Conservation (phyloP, 1,140 invertebrate species). For the Drosophila albomicans region DNA sequence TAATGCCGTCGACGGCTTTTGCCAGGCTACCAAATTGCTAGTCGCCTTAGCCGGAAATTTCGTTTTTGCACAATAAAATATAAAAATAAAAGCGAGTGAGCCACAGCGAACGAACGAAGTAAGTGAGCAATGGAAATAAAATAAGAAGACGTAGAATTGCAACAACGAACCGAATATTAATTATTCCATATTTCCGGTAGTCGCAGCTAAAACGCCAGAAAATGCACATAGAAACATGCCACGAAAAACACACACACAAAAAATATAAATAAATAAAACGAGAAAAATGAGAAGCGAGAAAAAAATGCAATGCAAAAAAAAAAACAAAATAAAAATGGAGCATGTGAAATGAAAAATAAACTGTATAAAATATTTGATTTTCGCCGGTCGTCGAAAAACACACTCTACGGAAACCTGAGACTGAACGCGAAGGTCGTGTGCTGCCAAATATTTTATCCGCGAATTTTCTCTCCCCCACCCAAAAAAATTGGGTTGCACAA, state of each 20-base stretch:
- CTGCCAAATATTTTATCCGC: slow-evolving; percentile 13
- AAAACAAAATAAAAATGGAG: background rate
- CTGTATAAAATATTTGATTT: slow-evolving; percentile 39
- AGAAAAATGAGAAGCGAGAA: too few relatives aligned
- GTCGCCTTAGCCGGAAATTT: slow-evolving; percentile 69
- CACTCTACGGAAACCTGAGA: slow-evolving; percentile 1
- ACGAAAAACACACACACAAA: background rate
- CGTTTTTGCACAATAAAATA: slow-evolving; percentile 42
- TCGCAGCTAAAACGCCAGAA: slow-evolving; percentile 40
- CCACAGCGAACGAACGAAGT: background rate
- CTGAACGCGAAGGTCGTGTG: slow-evolving; percentile 10
- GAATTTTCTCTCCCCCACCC: background rate
- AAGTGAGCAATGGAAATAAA: background rate
- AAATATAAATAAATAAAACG: background rate
- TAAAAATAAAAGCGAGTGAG: slow-evolving; percentile 3
- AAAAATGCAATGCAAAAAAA: background rate
- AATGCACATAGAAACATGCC: slow-evolving; percentile 27
- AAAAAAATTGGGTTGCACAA: background rate
- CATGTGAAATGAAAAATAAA: slow-evolving; percentile 4
- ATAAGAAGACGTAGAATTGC: slow-evolving; percentile 11
- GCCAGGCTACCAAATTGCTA: slow-evolving; percentile 15
- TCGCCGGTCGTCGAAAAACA: background rate
- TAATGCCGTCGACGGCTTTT: slow-evolving; percentile 57
- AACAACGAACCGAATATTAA: slow-evolving; percentile 58
- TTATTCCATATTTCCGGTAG: slow-evolving; percentile 65